Conservation (phyloP, 2,113 vertebrate genomes). For the Pygoscelis antarcticus region DNA sequence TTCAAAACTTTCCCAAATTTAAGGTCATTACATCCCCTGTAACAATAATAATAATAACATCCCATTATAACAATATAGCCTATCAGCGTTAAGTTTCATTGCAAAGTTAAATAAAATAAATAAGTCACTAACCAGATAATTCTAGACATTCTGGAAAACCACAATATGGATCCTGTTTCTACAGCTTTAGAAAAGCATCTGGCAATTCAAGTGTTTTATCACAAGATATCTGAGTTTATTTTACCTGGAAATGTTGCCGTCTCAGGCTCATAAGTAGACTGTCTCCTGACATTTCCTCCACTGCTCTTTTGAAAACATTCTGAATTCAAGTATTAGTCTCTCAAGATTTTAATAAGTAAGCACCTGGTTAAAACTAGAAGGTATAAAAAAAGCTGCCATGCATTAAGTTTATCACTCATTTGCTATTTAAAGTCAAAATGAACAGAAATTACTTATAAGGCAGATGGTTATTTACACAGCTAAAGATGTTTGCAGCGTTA, state of each 20-base stretch:
- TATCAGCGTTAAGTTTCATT: background rate
- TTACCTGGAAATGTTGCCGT: background rate
- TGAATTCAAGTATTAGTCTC: background rate
- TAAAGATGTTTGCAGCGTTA: background rate
- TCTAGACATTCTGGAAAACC: background rate
- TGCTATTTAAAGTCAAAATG: background rate
- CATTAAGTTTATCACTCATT: background rate
- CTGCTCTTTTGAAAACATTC: background rate
- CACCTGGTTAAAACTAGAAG: background rate
- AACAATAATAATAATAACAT: background rate
- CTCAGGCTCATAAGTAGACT: background rate
- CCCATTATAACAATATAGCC: background rate
- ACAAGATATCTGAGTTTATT: background rate
- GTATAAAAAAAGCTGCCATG: background rate
- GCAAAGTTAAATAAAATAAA: background rate
- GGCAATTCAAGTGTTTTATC: background rate
- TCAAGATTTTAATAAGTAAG: background rate
- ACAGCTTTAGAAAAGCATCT: background rate
- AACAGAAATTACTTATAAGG: background rate
- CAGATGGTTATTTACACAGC: background rate
- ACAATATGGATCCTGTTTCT: background rate
- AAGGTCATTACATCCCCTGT: background rate
- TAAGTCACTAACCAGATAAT: background rate
- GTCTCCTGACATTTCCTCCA: background rate
- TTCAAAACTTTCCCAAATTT: background rate